Conservation (phyloP, 2,113 vertebrate genomes). For the Ophiodon elongatus region DNA sequence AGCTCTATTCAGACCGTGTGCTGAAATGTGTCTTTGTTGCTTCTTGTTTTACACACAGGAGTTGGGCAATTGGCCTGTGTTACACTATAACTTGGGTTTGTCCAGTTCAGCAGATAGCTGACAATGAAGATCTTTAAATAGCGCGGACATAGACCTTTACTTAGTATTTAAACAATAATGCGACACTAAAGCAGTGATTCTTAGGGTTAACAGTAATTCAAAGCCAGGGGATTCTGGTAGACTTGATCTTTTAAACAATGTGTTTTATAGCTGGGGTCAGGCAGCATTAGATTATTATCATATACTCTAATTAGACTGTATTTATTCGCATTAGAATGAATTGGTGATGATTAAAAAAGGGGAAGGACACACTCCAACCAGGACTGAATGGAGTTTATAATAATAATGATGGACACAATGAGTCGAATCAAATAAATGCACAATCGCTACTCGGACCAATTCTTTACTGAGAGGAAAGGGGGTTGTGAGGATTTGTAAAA, state of each 20-base stretch:
- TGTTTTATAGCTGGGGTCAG: not conserved
- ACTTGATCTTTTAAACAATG: not conserved
- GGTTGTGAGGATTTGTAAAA: constrained; percentile 26
- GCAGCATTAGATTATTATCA: not conserved
- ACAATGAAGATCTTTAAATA: not conserved
- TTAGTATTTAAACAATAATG: not conserved
- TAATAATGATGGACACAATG: constrained; percentile 38
- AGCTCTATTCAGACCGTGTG: not conserved
- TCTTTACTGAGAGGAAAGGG: not conserved
- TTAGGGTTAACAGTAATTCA: not conserved
- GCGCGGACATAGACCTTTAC: not conserved
- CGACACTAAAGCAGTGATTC: not conserved
- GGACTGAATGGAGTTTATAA: constrained; percentile 18
- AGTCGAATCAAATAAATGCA: constrained; percentile 63
- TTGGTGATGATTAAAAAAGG: not conserved
- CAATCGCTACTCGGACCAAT: constrained; percentile 74
- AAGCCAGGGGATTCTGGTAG: not conserved
- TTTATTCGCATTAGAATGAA: not conserved
- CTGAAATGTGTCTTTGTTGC: not conserved
- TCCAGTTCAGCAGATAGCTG: not conserved
- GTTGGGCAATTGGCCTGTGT: not conserved
- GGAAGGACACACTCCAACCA: not conserved
- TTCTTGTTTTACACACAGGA: not conserved
- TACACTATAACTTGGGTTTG: not conserved
- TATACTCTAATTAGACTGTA: not conserved